These are phyloP conservation scores for Hymenochirus boettgeri DNA, from an alignment of 2,113 vertebrate genomes.

Conservation along the genomic window DNA sequence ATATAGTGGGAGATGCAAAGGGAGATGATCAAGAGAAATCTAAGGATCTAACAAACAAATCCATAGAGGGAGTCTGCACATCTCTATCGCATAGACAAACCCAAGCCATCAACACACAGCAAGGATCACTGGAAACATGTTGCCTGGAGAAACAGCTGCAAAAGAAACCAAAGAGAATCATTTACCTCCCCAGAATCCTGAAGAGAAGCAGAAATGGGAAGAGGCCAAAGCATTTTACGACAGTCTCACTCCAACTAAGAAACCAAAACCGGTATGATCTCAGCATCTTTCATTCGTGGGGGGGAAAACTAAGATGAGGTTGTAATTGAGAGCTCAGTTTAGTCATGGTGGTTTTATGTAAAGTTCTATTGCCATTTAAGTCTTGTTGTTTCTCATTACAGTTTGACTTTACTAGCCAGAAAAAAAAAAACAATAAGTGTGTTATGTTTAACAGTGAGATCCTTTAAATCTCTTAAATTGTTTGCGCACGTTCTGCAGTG, in stretches of 20 bases:
- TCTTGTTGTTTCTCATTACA: no score
- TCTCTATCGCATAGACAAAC: slow-evolving; percentile 23
- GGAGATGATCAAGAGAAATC: background rate
- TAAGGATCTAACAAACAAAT: background rate
- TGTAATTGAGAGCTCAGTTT: no score
- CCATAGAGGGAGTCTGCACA: slow-evolving; percentile 16
- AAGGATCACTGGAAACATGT: slow-evolving; percentile 19
- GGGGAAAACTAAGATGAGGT: no score
- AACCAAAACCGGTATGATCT: slow-evolving; percentile 68
- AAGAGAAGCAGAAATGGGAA: slow-evolving; percentile 51
- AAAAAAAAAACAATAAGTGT: no score
- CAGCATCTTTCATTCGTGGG: no score
- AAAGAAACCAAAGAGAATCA: slow-evolving; percentile 18
- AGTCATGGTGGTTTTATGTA: no score
- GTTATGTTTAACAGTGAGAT: background rate
- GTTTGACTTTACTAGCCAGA: no score
- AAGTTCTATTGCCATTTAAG: no score
- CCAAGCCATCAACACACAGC: slow-evolving; percentile 16
- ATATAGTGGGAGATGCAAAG: background rate
- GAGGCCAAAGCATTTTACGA: slow-evolving; percentile 64
- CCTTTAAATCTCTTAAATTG: background rate
- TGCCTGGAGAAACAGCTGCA: slow-evolving; percentile 17
- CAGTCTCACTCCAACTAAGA: slow-evolving; percentile 64
- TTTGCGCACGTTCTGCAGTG: background rate
- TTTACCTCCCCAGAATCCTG: slow-evolving; percentile 37